Conservation (phyloP, 2,797 vertebrate species). For the Meda fulgida region DNA sequence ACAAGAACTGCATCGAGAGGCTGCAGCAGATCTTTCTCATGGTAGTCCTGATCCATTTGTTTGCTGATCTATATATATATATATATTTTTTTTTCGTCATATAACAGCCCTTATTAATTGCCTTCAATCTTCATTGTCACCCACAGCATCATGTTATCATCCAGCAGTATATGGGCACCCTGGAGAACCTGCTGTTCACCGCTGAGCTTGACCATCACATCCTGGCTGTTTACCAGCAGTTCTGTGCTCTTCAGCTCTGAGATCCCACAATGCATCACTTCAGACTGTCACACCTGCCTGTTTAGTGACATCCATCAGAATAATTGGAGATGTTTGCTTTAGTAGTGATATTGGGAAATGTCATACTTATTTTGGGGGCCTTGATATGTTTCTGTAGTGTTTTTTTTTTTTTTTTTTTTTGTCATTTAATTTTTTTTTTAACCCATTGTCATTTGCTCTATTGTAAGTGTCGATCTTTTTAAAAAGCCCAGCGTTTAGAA, state of each 20-base stretch:
- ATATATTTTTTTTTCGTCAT: neutral
- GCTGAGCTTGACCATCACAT: constrained; percentile 97
- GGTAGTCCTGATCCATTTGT: constrained; percentile 71
- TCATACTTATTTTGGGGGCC: constrained; percentile 27
- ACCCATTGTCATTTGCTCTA: constrained; percentile 52
- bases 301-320: constrained; percentile 50
- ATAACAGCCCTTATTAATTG: neutral
- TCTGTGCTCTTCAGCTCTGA: constrained; percentile 95
- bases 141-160: constrained; percentile 94
- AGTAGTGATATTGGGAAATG: constrained; percentile 41
- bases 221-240: constrained; percentile 97
- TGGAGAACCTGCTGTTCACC: constrained; percentile 98
- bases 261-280: constrained; percentile 37
- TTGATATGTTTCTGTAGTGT: constrained; percentile 36
- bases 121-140: constrained; percentile 27
- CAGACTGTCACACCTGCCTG: constrained; percentile 63
- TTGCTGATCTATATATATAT: neutral
- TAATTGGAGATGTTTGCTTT: constrained; percentile 38
- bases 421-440: neutral
- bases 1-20: constrained; percentile 95
- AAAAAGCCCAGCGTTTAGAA: constrained; percentile 59
- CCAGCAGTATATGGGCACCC: constrained; percentile 98
- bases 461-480: constrained; percentile 65
- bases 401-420: constrained; percentile 19
- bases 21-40: constrained; percentile 97